A percentile compares a stretch with the other conserved stretches of the same genome.
Evolutionary conservation across 2,797 vertebrate genomes (phyloP).

Genomic region (Falco concolor): DNA sequence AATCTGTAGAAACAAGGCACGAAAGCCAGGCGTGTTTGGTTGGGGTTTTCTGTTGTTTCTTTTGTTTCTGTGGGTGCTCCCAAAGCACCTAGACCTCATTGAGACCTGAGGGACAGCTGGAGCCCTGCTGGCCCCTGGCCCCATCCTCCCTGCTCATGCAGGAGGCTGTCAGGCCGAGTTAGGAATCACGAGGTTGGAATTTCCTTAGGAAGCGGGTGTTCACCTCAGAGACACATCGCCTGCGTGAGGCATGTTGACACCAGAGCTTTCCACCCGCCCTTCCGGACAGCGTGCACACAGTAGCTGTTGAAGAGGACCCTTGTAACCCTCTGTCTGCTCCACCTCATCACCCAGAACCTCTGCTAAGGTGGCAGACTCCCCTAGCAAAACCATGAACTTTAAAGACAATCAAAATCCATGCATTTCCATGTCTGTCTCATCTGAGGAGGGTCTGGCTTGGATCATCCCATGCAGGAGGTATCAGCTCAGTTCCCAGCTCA

Average conservation of each 20-base stretch:
- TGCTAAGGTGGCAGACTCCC: neutral
- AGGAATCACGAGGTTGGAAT: conserved; percentile 7
- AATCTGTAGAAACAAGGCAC: neutral
- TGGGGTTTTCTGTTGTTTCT: too few species aligned
- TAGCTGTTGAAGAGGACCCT: neutral
- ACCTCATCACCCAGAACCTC: neutral
- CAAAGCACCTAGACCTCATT: neutral
- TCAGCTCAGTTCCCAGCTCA: neutral
- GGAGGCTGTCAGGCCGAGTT: neutral
- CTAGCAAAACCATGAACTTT: accelerated
- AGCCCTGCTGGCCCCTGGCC: neutral
- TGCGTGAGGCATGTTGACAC: neutral
- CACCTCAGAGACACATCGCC: neutral
- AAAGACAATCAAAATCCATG: neutral
- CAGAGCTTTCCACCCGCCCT: neutral
- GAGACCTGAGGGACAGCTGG: accelerated
- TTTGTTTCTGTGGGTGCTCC: neutral
- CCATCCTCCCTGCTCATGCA: accelerated
- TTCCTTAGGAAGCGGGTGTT: conserved; percentile 22
- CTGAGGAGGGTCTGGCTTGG: neutral
- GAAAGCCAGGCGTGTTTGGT: neutral
- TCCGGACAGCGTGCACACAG: neutral
- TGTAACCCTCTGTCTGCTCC: neutral
- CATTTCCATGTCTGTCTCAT: neutral
- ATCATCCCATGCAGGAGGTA: neutral